A percentile compares a stretch with the other conserved stretches of the same genome.
These are phyloP conservation scores for Drosophila bocqueti DNA, from an alignment of 1,140 invertebrate species.

Conservation along the genomic window DNA sequence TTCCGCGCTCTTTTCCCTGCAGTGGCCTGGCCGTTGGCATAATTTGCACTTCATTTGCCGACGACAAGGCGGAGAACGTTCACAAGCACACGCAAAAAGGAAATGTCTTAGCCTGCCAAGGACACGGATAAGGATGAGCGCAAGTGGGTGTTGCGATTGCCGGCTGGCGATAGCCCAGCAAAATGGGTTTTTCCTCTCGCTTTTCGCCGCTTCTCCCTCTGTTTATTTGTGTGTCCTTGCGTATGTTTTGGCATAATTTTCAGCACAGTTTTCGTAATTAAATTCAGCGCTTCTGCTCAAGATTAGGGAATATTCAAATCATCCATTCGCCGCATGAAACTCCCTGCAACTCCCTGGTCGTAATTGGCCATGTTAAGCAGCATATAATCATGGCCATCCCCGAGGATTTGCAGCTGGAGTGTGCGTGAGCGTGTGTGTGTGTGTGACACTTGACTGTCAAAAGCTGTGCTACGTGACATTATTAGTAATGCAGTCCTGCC, in stretches of 20 bases:
- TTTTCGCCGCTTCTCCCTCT: slow-evolving; percentile 1
- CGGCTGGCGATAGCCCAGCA: slow-evolving; percentile 46
- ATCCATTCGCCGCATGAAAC: neutral
- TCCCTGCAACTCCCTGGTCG: slow-evolving; percentile 5
- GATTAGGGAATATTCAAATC: slow-evolving; percentile 20
- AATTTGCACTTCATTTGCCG: slow-evolving; percentile 77
- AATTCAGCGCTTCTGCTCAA: slow-evolving; percentile 33
- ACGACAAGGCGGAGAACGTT: slow-evolving; percentile 1
- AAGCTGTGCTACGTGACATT: slow-evolving; percentile 77
- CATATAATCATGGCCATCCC: slow-evolving; percentile 33
- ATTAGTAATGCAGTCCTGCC: slow-evolving; percentile 72
- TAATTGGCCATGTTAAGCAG: slow-evolving; percentile 53
- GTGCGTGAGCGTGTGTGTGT: slow-evolving; percentile 33
- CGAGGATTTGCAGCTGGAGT: slow-evolving; percentile 30
- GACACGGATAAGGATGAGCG: slow-evolving; percentile 37
- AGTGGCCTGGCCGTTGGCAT: slow-evolving; percentile 54
- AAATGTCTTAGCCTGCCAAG: slow-evolving; percentile 53
- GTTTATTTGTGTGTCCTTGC: slow-evolving; percentile 43
- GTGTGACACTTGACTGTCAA: slow-evolving; percentile 72
- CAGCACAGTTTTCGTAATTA: slow-evolving; percentile 47
- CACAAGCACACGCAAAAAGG: slow-evolving; percentile 30
- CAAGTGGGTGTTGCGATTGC: slow-evolving; percentile 36
- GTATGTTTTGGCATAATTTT: slow-evolving; percentile 70
- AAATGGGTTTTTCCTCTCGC: slow-evolving; percentile 40
- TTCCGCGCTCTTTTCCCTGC: slow-evolving; percentile 51